Base-by-base conservation (phyloP, 2,888 invertebrate genomes). In the Drosophila diplacantha region DNA sequence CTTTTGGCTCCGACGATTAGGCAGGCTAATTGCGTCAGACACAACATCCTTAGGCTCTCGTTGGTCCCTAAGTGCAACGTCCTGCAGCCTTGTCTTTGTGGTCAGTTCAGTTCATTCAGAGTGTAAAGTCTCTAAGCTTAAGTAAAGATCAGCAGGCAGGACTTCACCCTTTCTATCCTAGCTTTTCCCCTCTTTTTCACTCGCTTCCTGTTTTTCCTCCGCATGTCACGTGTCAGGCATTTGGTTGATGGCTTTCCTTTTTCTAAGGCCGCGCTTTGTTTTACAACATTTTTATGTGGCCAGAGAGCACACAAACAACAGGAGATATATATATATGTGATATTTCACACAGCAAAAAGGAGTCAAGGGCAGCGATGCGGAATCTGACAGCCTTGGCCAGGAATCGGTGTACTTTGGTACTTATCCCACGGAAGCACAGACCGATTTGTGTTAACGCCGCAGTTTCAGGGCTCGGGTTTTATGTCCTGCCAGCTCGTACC, bases 241-340 rank as follows among this genome's bases (percentile, higher is more conserved):
- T 61, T 39, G 35, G 59, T 16, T 59, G 59, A 59, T 35, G 49
- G 49, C 24, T 58, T n/a, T 22, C 22, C 16, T 29, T 29, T 29
- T 9, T 29, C 11, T 7, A 16, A 9, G 8, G 12, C n/a, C n/a
- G 18, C 44, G 49, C 59, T 37, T 60, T 61, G 80, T 73, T 79
- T 79, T 64, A 76, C 74, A 73, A 55, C 65, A 61, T 68, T 80
- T 80, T 75, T 71, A 80, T 74, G 74, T 38, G 62, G 47, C 47
- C 46, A 29, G 56, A 68, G 0, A 24, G 22, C 14, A 26, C 22
- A 29, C 24, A 38, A 7, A 71, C 11, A 24, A 39, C n/a, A 5
- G 9, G 24, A 80, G 69, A 63, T 70, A n/a, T n/a, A n/a, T n/a
- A n/a, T n/a, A n/a, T n/a, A n/a, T n/a, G n/a, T n/a, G n/a, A n/a